Percentiles rank a stretch among this genome's conserved stretches.
These are phyloP conservation scores for Tinamus major DNA, from an alignment of 2,797 vertebrate genomes.

Conservation along the genomic window DNA sequence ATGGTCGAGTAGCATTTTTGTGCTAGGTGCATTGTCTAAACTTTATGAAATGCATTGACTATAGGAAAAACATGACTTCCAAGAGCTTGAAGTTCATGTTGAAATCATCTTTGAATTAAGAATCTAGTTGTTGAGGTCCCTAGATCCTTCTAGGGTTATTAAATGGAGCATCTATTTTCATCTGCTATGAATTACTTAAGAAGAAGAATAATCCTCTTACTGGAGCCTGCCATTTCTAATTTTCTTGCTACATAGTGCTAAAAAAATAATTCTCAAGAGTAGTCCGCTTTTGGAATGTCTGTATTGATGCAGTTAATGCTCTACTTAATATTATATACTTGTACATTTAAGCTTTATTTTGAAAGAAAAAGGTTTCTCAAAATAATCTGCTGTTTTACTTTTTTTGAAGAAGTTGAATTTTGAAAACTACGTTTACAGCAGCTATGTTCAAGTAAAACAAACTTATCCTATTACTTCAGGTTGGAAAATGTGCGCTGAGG, in stretches of 20 bases:
- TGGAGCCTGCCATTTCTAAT: not conserved
- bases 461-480: not conserved
- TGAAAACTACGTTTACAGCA: no score
- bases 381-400: not conserved
- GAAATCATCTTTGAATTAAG: slow-evolving; percentile 34
- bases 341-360: not conserved
- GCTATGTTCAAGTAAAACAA: not conserved
- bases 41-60: slow-evolving; percentile 27
- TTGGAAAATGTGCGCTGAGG: not conserved
- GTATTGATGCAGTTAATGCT: not conserved
- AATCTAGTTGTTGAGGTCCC: not conserved
- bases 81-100: not conserved
- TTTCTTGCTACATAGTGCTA: not conserved
- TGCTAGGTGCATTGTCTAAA: not conserved
- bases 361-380: not conserved
- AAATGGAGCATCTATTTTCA: slow-evolving; percentile 8
- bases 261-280: not conserved
- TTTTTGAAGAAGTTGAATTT: not conserved
- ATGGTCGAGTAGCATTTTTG: slow-evolving; percentile 1
- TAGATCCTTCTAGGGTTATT: not conserved
- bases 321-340: not conserved
- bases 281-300: not conserved
- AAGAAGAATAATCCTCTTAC: slow-evolving; percentile 23
- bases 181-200: slow-evolving; percentile 28
- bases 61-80: not conserved